phyloP scores from a whole-genome alignment of 2,113 vertebrate species.

The Peromyscus californicus region DNA sequence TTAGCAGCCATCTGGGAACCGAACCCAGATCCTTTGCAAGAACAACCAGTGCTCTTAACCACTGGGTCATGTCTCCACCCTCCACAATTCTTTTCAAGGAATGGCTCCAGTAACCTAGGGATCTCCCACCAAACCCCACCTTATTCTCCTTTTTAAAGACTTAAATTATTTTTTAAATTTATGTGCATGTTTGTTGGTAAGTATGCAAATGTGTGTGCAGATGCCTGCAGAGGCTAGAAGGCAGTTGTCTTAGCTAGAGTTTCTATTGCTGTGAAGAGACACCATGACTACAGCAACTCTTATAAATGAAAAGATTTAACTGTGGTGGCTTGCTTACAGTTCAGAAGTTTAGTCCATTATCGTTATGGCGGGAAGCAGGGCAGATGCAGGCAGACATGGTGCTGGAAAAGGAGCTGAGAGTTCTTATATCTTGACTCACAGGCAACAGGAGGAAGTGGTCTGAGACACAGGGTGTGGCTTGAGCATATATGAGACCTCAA shows the following conservation, averaged over 20 bases:
- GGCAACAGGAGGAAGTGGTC: background rate
- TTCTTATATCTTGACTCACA: background rate
- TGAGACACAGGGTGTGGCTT: background rate
- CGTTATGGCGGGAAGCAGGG: background rate
- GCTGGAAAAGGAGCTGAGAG: background rate
- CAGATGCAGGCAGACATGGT: background rate
- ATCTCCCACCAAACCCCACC: background rate
- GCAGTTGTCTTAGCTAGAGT: background rate
- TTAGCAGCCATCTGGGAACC: background rate
- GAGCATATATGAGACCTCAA: background rate
- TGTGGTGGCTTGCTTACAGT: background rate
- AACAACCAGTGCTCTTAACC: background rate
- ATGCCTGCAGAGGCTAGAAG: background rate
- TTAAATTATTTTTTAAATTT: background rate
- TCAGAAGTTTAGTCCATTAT: background rate
- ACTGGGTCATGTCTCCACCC: background rate
- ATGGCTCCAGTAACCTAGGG: background rate
- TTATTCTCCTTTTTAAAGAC: no score
- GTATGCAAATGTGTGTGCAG: background rate
- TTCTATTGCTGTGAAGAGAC: background rate
- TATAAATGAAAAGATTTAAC: background rate
- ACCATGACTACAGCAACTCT: background rate
- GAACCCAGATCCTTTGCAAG: background rate
- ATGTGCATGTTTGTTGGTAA: background rate
- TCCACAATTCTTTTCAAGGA: background rate